These are phyloP conservation scores for Bombus polaris DNA, from an alignment of 1,140 invertebrate species.

Conservation along the genomic window DNA sequence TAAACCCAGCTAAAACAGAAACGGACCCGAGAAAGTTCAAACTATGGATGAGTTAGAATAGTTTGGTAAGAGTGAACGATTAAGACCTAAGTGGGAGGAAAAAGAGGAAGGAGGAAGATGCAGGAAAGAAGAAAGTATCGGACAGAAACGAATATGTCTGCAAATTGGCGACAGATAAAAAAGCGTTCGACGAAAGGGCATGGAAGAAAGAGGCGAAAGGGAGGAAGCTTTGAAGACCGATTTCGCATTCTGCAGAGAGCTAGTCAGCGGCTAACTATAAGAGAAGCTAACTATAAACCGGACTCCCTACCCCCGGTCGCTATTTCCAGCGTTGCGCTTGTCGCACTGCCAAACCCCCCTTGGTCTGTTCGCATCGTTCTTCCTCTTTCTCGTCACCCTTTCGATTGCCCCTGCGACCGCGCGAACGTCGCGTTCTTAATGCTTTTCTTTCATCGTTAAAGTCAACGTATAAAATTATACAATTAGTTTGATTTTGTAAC, in stretches of 20 bases:
- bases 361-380: constrained; percentile 5
- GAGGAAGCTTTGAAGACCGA: constrained; percentile 62
- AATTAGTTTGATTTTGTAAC: no score
- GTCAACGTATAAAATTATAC: no score
- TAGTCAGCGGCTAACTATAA: constrained; percentile 76
- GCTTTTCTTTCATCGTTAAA: no score
- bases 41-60: not conserved
- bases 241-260: constrained; percentile 75
- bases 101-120: not conserved
- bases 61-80: not conserved
- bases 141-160: constrained; percentile 17
- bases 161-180: constrained; percentile 32
- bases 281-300: constrained; percentile 77
- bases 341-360: constrained; percentile 73
- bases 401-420: not conserved
- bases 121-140: not conserved
- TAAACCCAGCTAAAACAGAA: constrained; percentile 29
- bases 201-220: not conserved
- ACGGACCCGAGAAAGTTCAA: not conserved
- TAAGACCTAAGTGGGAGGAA: not conserved
- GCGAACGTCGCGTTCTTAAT: constrained; percentile 4
- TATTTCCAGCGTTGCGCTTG: constrained; percentile 73
- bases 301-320: constrained; percentile 69
- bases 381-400: constrained; percentile 19
- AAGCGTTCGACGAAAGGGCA: not conserved